Evolutionary conservation across 2,113 vertebrate species (phyloP).

Genomic region (Prunella himalayana): DNA sequence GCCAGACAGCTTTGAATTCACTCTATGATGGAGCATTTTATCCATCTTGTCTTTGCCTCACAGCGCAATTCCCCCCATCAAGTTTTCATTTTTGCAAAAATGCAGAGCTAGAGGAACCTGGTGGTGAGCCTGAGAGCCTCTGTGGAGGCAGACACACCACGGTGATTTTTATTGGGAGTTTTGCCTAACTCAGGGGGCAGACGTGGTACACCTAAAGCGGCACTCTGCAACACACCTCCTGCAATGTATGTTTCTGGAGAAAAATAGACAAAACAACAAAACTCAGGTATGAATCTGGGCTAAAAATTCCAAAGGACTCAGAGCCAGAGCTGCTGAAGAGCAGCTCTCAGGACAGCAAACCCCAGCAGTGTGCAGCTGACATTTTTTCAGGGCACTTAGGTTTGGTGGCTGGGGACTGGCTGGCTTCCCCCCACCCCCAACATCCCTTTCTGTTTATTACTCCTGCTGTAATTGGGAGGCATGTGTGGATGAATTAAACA

Average conservation of each 20-base stretch:
- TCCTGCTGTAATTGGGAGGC: constrained; percentile 47
- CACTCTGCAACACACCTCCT: neutral
- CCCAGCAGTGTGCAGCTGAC: neutral
- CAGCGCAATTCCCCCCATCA: neutral
- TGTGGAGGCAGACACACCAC: accelerated
- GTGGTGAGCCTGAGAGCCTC: neutral
- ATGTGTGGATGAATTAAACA: constrained; percentile 62
- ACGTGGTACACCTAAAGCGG: neutral
- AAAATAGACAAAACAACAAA: neutral
- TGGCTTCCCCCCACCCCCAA: neutral
- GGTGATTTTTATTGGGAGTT: neutral
- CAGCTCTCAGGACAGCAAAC: neutral
- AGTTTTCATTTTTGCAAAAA: neutral
- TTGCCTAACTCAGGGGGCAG: neutral
- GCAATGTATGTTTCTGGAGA: neutral
- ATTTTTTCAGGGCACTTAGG: neutral
- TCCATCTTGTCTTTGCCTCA: neutral
- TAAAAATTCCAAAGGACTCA: neutral
- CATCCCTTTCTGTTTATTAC: constrained; percentile 43
- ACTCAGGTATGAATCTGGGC: neutral
- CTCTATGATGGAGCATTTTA: neutral
- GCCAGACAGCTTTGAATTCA: neutral
- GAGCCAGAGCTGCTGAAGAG: neutral
- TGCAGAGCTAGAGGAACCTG: neutral
- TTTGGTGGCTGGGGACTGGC: neutral